phyloP scores from a whole-genome alignment of 2,888 invertebrate genomes.

The Rugalucina vietnamica region DNA sequence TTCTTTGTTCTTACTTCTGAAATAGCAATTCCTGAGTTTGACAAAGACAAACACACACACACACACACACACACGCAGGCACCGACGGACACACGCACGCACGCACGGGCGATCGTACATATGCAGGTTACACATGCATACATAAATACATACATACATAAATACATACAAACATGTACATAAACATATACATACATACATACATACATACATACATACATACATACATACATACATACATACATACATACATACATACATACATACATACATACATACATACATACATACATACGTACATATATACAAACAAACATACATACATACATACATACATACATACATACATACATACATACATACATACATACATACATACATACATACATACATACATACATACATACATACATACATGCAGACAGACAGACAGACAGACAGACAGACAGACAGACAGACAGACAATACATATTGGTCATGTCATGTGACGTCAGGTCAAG shows the following conservation, averaged over 20 bases:
- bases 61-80: neutral
- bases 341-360: conserved; percentile 35
- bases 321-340: conserved; percentile 32
- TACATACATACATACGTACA: conserved; percentile 35
- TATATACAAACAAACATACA: conserved; percentile 32
- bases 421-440: too few species aligned
- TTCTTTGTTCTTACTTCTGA: too few species aligned
- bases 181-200: conserved; percentile 1
- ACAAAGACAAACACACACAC: neutral
- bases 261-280: conserved; percentile 4
- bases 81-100: neutral
- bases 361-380: conserved; percentile 42
- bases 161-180: conserved; percentile 1
- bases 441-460: too few species aligned
- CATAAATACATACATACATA: conserved; percentile 1
- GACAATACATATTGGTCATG: too few species aligned
- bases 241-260: conserved; percentile 4
- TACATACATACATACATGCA: too few species aligned
- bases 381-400: conserved; percentile 37
- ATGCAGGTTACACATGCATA: too few species aligned
- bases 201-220: conserved; percentile 4
- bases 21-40: too few species aligned
- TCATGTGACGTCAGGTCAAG: too few species aligned
- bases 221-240: conserved; percentile 4
- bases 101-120: too few species aligned